These are phyloP conservation scores for Dendroctonus ponderosae DNA, from an alignment of 1,140 invertebrate genomes.

Conservation along the genomic window DNA sequence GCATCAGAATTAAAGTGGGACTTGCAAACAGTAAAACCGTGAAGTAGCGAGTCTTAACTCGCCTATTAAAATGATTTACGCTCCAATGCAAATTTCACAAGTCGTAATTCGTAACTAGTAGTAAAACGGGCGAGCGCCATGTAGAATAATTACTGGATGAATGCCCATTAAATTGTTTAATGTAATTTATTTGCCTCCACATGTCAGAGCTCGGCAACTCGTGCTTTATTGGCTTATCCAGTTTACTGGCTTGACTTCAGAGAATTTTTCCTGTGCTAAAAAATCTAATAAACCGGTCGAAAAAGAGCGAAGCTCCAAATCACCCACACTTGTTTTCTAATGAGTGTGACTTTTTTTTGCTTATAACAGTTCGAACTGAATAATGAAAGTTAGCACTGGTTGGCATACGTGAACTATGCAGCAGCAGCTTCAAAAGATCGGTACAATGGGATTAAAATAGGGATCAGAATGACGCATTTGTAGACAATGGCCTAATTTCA, in stretches of 20 bases:
- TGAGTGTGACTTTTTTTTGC: too few species aligned
- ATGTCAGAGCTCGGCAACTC: conserved; percentile 4
- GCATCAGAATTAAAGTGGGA: conserved; percentile 13
- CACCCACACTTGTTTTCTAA: too few species aligned
- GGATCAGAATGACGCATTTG: neutral
- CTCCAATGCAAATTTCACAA: conserved; percentile 21
- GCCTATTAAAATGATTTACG: conserved; percentile 27
- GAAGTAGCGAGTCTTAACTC: conserved; percentile 29
- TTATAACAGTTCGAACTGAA: too few species aligned
- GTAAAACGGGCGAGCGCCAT: conserved; percentile 19
- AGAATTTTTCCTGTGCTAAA: too few species aligned
- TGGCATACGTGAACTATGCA: too few species aligned
- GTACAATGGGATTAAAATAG: neutral
- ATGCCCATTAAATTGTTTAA: conserved; percentile 24
- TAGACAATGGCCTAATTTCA: conserved; percentile 11
- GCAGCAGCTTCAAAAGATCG: too few species aligned
- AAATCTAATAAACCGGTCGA: too few species aligned
- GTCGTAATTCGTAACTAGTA: conserved; percentile 29
- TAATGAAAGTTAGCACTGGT: too few species aligned
- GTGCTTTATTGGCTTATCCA: conserved; percentile 8
- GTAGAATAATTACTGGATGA: conserved; percentile 29
- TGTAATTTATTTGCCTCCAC: conserved; percentile 17
- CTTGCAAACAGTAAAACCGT: conserved; percentile 21
- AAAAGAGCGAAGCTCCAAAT: too few species aligned
- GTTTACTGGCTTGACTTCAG: conserved; percentile 1